Percentiles rank a stretch among this genome's conserved stretches.
phyloP scores from a whole-genome alignment of 2,888 invertebrate genomes.

The Xestoiulus laeticollis region DNA sequence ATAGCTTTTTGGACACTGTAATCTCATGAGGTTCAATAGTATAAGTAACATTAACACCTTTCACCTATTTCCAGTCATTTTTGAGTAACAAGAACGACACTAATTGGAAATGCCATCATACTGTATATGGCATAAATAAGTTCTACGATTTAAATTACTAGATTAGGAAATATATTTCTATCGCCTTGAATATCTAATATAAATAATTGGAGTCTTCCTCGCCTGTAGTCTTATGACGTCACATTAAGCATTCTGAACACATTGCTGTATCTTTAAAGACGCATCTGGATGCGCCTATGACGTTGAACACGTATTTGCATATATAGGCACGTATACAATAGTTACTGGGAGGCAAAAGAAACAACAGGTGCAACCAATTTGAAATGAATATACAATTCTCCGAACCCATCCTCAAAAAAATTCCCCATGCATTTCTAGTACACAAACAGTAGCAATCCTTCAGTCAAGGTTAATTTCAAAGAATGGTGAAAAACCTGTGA shows the following conservation, averaged over 20 bases:
- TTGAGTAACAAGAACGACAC: too few relatives aligned
- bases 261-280: not conserved
- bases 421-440: constrained; percentile 1
- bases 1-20: too few relatives aligned
- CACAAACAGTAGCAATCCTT: constrained; percentile 39
- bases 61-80: too few relatives aligned
- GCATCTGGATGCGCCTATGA: not conserved
- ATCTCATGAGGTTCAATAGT: too few relatives aligned
- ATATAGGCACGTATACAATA: not conserved
- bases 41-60: too few relatives aligned
- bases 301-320: not conserved
- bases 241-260: not conserved
- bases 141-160: too few relatives aligned
- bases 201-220: too few relatives aligned
- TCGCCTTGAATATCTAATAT: too few relatives aligned
- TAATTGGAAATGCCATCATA: too few relatives aligned
- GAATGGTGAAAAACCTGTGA: constrained; percentile 3
- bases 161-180: too few relatives aligned
- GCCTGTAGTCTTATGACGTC: not conserved
- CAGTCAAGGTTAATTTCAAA: constrained; percentile 41
- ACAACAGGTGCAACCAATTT: constrained; percentile 31
- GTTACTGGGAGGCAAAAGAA: not conserved
- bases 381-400: not conserved
- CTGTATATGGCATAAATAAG: too few relatives aligned
- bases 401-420: constrained; percentile 39